A percentile compares a stretch with the other conserved stretches of the same genome.
Conservation (phyloP, 92 coral and sea anemone species). For the Nematostella vectensis region DNA sequence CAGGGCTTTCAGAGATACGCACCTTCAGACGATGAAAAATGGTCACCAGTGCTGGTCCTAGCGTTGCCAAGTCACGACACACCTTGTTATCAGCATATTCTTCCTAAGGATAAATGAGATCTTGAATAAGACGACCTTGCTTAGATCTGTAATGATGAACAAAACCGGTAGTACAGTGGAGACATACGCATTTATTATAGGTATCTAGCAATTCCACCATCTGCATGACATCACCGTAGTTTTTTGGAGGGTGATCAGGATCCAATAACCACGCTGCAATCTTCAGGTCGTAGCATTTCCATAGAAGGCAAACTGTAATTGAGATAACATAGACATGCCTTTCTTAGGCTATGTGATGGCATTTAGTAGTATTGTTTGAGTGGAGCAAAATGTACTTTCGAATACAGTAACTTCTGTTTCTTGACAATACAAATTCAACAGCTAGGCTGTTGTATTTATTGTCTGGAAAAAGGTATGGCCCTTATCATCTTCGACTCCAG, state of each 20-base stretch:
- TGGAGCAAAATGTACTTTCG: too few species aligned
- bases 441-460: too few species aligned
- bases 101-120: conserved; percentile 22
- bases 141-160: neutral
- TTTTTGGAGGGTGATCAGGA: conserved; percentile 82
- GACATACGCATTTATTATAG: neutral
- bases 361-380: too few species aligned
- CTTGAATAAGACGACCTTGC: neutral
- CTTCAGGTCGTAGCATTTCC: conserved; percentile 76
- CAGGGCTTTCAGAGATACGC: too few species aligned
- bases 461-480: too few species aligned
- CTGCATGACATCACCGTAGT: conserved; percentile 42
- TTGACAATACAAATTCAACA: conserved; percentile 23
- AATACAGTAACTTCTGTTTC: neutral
- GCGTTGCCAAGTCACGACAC: conserved; percentile 45
- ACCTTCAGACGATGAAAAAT: conserved; percentile 53
- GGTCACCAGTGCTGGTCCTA: conserved; percentile 52
- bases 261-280: conserved; percentile 77
- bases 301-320: conserved; percentile 64
- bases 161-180: neutral
- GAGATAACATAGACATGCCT: too few species aligned
- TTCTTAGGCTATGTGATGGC: too few species aligned
- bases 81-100: conserved; percentile 19
- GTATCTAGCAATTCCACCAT: conserved; percentile 11
- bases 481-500: too few species aligned